Evolutionary conservation across 1,140 invertebrate genomes (phyloP).

Genomic region (Drosophila ironensis): DNA sequence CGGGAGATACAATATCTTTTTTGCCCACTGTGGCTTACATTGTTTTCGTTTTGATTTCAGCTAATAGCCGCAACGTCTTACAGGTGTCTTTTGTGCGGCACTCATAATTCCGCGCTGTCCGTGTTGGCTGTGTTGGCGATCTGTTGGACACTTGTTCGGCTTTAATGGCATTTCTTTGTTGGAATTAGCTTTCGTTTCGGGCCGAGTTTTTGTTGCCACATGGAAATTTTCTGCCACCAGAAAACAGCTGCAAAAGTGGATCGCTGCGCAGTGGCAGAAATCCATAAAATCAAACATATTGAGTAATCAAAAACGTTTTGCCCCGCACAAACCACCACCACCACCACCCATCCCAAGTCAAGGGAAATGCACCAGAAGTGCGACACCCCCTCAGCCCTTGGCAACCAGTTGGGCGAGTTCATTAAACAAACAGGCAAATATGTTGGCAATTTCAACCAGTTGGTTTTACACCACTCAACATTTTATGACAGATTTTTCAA

Average conservation of each 20-base stretch:
- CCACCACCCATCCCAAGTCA: not conserved
- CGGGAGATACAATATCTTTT: slow-evolving; percentile 35
- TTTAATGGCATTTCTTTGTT: slow-evolving; percentile 62
- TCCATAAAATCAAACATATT: slow-evolving; percentile 78
- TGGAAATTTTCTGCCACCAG: slow-evolving; percentile 3
- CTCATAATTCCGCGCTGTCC: slow-evolving; percentile 13
- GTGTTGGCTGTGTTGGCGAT: slow-evolving; percentile 46
- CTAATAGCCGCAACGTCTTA: slow-evolving; percentile 54
- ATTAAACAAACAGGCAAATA: slow-evolving; percentile 77
- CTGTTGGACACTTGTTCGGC: slow-evolving; percentile 22
- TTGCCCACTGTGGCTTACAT: slow-evolving; percentile 57
- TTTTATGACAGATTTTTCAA: slow-evolving; percentile 80
- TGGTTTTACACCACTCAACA: slow-evolving; percentile 62
- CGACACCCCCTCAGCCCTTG: not conserved
- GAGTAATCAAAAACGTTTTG: slow-evolving; percentile 75
- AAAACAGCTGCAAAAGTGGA: slow-evolving; percentile 67
- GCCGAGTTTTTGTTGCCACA: slow-evolving; percentile 34
- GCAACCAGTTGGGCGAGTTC: slow-evolving; percentile 41
- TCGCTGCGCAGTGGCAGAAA: slow-evolving; percentile 37
- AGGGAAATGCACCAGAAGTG: too few species aligned
- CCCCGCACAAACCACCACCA: slow-evolving; percentile 16
- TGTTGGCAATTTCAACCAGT: slow-evolving; percentile 76
- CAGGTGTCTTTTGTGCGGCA: slow-evolving; percentile 46
- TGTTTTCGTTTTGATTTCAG: slow-evolving; percentile 56
- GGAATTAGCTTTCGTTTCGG: slow-evolving; percentile 60